Percentiles rank a stretch among this genome's conserved stretches.
Conservation (phyloP, 2,888 invertebrate species). For the Lottia gigantea region DNA sequence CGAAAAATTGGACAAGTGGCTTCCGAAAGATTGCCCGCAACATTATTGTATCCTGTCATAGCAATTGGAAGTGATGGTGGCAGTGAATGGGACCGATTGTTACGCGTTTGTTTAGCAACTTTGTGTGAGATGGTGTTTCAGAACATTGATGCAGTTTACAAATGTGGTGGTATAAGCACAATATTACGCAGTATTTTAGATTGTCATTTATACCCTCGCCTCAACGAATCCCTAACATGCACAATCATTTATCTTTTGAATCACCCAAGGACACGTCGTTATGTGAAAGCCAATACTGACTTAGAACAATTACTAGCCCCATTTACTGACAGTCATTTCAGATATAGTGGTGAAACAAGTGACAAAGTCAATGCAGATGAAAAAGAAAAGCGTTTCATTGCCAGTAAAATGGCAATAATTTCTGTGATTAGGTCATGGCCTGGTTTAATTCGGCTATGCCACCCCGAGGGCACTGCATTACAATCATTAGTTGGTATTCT, state of each 20-base stretch:
- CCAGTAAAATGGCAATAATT: constrained; percentile 85
- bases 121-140: constrained; percentile 88
- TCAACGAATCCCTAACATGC: constrained; percentile 90
- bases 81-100: constrained; percentile 84
- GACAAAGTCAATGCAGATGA: constrained; percentile 67
- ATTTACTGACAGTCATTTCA: constrained; percentile 90
- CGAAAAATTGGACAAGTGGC: constrained; percentile 77
- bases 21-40: constrained; percentile 79
- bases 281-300: constrained; percentile 78
- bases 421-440: constrained; percentile 89
- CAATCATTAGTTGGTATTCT: constrained; percentile 71
- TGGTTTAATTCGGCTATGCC: constrained; percentile 71
- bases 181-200: constrained; percentile 84
- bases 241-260: constrained; percentile 87
- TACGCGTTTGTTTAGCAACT: constrained; percentile 86
- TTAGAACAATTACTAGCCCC: constrained; percentile 85
- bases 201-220: constrained; percentile 86
- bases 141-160: constrained; percentile 74
- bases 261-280: constrained; percentile 82
- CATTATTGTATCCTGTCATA: constrained; percentile 83
- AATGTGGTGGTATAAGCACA: constrained; percentile 77
- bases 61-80: constrained; percentile 84
- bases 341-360: constrained; percentile 51
- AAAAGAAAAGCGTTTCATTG: constrained; percentile 84
- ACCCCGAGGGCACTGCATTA: constrained; percentile 66